phyloP scores from a whole-genome alignment of 2,888 invertebrate genomes.

The Lasius fuliginosus region DNA sequence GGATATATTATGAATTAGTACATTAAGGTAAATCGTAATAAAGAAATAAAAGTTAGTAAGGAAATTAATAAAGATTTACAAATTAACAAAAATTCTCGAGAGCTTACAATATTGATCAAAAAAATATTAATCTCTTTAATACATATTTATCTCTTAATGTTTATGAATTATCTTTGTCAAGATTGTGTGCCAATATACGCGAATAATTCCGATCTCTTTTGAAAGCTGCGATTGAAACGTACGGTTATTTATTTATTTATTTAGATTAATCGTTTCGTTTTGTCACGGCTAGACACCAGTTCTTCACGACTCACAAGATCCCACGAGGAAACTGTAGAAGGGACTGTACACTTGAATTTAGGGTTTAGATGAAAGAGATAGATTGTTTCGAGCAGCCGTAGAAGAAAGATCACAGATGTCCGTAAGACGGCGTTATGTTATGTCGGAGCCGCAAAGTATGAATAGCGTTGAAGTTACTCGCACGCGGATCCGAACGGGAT shows the following conservation, averaged over 20 bases:
- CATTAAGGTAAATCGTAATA: neutral
- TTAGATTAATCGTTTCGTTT: slow-evolving; percentile 23
- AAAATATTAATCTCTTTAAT: neutral
- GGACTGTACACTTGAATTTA: slow-evolving; percentile 44
- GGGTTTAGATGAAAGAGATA: slow-evolving; percentile 47
- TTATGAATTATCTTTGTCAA: neutral
- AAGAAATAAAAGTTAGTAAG: neutral
- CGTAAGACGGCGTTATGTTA: slow-evolving; percentile 27
- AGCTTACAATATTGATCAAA: neutral
- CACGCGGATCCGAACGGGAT: slow-evolving; percentile 13
- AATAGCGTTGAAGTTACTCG: slow-evolving; percentile 35
- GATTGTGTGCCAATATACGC: neutral
- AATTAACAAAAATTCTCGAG: neutral
- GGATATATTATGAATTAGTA: neutral
- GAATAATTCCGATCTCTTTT: neutral
- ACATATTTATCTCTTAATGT: neutral
- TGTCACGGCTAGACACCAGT: slow-evolving; percentile 30
- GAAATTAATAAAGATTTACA: neutral
- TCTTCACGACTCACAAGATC: slow-evolving; percentile 42
- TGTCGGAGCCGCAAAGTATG: slow-evolving; percentile 34
- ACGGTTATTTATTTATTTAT: neutral
- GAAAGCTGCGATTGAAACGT: neutral
- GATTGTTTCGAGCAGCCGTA: slow-evolving; percentile 30
- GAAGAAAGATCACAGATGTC: slow-evolving; percentile 33
- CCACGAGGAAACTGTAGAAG: slow-evolving; percentile 24